Evolutionary conservation across 2,113 vertebrate genomes (phyloP).

Genomic region (Phyllostomus hastatus): DNA sequence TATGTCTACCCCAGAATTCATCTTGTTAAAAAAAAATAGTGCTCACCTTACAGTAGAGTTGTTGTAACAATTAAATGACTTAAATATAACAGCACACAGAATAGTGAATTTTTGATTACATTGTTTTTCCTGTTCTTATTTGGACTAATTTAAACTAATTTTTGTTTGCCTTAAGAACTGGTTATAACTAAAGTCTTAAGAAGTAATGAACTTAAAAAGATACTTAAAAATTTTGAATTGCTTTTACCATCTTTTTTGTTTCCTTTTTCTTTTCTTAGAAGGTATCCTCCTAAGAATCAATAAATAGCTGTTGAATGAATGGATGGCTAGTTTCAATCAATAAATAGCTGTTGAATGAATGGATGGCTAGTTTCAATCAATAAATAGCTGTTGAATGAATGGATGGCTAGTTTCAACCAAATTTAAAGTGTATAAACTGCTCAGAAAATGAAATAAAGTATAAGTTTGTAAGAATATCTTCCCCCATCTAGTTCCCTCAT

Average conservation of each 20-base stretch:
- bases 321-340: background rate
- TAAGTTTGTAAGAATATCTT: background rate
- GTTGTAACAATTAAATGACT: background rate
- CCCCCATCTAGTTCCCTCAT: background rate
- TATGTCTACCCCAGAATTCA: background rate
- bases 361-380: too few relatives aligned
- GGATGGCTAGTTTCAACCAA: background rate
- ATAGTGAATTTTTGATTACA: background rate
- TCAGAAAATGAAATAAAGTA: background rate
- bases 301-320: background rate
- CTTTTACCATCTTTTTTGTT: background rate
- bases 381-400: background rate
- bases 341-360: background rate
- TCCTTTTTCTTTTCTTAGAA: background rate
- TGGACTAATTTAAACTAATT: background rate
- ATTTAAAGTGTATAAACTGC: background rate
- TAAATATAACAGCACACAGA: background rate
- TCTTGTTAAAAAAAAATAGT: background rate
- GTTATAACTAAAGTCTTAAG: background rate
- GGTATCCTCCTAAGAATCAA: background rate
- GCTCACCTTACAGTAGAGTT: background rate
- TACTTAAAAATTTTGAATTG: background rate
- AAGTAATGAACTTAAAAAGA: background rate
- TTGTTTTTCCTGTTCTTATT: background rate
- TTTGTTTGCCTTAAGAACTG: conserved; percentile 7